These are phyloP conservation scores for Sclerurus mexicanus DNA, from an alignment of 2,113 vertebrate species.

Conservation along the genomic window DNA sequence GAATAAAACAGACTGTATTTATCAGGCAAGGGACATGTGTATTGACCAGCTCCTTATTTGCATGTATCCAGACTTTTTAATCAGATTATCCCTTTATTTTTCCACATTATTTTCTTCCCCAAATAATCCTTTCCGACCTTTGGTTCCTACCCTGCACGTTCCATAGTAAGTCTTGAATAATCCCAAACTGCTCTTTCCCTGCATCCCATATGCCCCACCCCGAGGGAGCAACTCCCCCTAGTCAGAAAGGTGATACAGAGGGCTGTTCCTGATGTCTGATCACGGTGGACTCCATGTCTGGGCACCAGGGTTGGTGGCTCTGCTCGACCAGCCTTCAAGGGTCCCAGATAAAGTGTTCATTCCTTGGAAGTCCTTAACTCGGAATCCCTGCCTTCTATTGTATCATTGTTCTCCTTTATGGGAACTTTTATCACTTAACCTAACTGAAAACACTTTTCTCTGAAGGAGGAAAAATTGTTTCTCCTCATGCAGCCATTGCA, in stretches of 20 bases:
- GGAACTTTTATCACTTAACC: background rate
- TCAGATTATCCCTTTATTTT: background rate
- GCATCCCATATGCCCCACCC: rapidly evolving
- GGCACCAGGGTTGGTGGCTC: background rate
- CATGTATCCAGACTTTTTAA: background rate
- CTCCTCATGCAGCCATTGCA: background rate
- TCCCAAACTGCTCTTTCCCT: background rate
- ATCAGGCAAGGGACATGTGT: background rate
- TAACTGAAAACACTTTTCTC: background rate
- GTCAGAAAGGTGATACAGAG: background rate
- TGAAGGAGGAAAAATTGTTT: background rate
- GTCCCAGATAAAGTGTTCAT: rapidly evolving
- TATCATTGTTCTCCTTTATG: background rate
- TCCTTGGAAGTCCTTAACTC: background rate
- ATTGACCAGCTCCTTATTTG: background rate
- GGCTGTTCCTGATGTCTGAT: background rate
- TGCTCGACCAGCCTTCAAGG: background rate
- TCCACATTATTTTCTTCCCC: background rate
- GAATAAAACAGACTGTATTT: background rate
- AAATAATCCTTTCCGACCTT: background rate
- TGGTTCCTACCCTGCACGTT: background rate
- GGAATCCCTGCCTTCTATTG: background rate
- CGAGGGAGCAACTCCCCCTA: background rate
- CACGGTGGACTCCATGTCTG: background rate
- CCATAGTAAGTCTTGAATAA: background rate